These are phyloP conservation scores for Autographa pulchrina DNA, from an alignment of 2,888 invertebrate species.

Conservation along the genomic window DNA sequence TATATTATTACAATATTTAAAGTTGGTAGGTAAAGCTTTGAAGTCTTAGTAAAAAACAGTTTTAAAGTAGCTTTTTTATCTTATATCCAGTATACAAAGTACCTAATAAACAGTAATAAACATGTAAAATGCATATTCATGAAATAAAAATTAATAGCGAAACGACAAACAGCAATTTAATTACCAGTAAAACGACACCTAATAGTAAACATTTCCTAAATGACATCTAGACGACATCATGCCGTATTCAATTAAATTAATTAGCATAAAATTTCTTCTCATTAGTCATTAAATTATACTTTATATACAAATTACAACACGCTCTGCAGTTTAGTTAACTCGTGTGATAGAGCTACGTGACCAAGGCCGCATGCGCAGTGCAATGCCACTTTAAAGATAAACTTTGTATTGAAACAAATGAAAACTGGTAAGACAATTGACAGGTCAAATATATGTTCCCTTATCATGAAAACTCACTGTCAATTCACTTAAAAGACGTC, in stretches of 20 bases:
- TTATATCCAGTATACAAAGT: neutral
- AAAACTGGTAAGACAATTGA: conserved; percentile 19
- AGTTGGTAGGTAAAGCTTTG: too few species aligned
- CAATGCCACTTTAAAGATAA: conserved; percentile 20
- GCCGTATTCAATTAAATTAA: conserved; percentile 6
- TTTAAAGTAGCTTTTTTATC: too few species aligned
- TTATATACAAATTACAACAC: neutral
- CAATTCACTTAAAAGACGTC: conserved; percentile 1
- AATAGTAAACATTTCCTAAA: neutral
- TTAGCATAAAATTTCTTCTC: neutral
- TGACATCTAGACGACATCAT: conserved; percentile 11
- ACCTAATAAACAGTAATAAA: neutral
- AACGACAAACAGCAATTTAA: neutral
- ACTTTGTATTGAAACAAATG: conserved; percentile 37
- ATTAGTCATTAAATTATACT: conserved; percentile 9
- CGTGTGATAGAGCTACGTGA: conserved; percentile 34
- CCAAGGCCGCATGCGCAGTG: conserved; percentile 36
- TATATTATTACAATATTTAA: too few species aligned
- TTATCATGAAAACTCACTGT: conserved; percentile 36
- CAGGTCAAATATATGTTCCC: conserved; percentile 16
- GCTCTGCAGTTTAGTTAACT: conserved; percentile 23
- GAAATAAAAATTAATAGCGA: too few species aligned
- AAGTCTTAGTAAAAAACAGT: too few species aligned
- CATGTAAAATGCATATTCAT: neutral
- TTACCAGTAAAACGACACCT: neutral